Percentiles rank a stretch among this genome's conserved stretches.
These are phyloP conservation scores for Apogon hyalosoma DNA, from an alignment of 2,797 vertebrate species.

Conservation along the genomic window DNA sequence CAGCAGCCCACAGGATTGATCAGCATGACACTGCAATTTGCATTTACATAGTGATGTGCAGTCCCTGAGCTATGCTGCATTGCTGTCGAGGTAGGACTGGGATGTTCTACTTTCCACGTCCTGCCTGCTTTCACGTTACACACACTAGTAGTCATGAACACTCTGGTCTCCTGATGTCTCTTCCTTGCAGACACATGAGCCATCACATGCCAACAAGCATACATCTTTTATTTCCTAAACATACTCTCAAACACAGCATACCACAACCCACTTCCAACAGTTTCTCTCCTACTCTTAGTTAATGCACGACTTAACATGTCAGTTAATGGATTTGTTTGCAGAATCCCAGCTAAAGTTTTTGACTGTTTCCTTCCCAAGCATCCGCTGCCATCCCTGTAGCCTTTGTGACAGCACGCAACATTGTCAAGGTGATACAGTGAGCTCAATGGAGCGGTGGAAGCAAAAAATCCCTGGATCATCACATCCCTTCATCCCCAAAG, in stretches of 20 bases:
- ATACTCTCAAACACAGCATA: constrained; percentile 23
- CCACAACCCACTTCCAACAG: constrained; percentile 33
- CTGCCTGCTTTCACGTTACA: constrained; percentile 34
- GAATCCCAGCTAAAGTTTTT: constrained; percentile 30
- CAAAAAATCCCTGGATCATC: constrained; percentile 75
- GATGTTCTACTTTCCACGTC: constrained; percentile 39
- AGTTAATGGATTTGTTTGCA: constrained; percentile 44
- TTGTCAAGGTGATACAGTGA: constrained; percentile 71
- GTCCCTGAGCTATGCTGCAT: constrained; percentile 52
- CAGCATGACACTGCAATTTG: constrained; percentile 77
- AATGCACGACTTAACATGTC: constrained; percentile 5
- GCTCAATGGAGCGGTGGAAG: constrained; percentile 51
- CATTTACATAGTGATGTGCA: constrained; percentile 66
- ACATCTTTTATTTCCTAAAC: constrained; percentile 17
- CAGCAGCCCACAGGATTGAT: constrained; percentile 73
- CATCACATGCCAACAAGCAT: constrained; percentile 13
- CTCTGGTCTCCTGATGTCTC: constrained; percentile 1
- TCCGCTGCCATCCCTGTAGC: constrained; percentile 18
- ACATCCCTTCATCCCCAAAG: constrained; percentile 68
- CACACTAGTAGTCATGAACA: constrained; percentile 6
- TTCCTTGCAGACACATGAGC: constrained; percentile 16
- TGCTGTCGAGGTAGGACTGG: constrained; percentile 55
- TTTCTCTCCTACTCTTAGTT: constrained; percentile 20
- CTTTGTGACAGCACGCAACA: constrained; percentile 51
- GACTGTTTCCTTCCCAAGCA: constrained; percentile 5